These are phyloP conservation scores for Subanguina moxae DNA, from an alignment of 1,140 invertebrate genomes.

Conservation along the genomic window DNA sequence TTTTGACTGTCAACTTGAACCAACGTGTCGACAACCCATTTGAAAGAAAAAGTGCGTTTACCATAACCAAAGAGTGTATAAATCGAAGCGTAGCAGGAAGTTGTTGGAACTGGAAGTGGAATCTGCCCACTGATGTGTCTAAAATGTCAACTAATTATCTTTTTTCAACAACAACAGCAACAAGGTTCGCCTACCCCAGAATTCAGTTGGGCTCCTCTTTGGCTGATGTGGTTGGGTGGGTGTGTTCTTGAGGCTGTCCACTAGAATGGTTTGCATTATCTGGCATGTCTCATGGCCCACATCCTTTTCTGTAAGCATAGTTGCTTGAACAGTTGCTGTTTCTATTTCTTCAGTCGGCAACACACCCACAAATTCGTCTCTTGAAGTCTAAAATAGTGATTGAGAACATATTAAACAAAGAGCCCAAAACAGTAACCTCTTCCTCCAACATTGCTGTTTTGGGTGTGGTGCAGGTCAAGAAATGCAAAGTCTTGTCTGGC, in stretches of 20 bases:
- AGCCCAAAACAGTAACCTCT: neutral
- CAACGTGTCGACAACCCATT: too few species aligned
- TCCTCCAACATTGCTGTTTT: conserved; percentile 66
- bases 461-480: conserved; percentile 86
- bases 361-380: conserved; percentile 73
- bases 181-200: neutral
- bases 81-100: conserved; percentile 86
- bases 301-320: conserved; percentile 81
- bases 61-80: conserved; percentile 81
- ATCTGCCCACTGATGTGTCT: conserved; percentile 85
- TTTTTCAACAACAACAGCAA: neutral
- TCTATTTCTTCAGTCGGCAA: conserved; percentile 72
- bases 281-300: conserved; percentile 70
- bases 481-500: conserved; percentile 60
- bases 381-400: neutral
- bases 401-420: too few species aligned
- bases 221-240: conserved; percentile 19
- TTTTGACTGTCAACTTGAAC: too few species aligned
- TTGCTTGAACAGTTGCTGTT: conserved; percentile 75
- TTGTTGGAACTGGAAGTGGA: conserved; percentile 82
- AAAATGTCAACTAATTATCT: conserved; percentile 66
- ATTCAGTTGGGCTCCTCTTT: conserved; percentile 1
- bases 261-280: conserved; percentile 68
- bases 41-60: too few species aligned
- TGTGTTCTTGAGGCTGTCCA: conserved; percentile 64